Evolutionary conservation across 2,113 vertebrate species (phyloP), one percentile per base, ranked within the genome.

Genomic region (Sylvilagus bachmani): DNA sequence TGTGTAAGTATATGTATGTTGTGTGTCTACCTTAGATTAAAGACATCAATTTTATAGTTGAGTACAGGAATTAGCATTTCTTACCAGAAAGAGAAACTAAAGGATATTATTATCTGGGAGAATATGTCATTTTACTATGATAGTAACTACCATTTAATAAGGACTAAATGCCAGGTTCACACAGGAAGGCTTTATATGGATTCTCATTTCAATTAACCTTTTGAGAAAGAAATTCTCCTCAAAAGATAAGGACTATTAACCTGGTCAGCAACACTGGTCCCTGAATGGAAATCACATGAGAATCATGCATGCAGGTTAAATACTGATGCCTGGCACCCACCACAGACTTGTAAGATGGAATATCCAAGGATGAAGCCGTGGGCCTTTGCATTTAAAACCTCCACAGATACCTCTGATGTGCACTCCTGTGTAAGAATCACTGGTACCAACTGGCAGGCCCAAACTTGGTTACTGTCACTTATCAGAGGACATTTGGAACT

Each of bases 41-140:
- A 17, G 6, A 91, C 2, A 85, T 70, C 58, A 70, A 88, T 85
- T 67, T 90, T 88, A 80, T 21, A 91, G 38, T 13, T 33, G 5
- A 86, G 21, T 67, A 53, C 1, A 73, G 16, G 19, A 73, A 86
- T 87, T 80, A 80, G 55, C 71, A 92, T 62, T 83, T 87, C 33
- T 33, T 24, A 90, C 2, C 13, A 64, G 14, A 96, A 92, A 89
- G 62, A 95, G 86, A 67, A 86, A 81, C 66, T 44, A 13, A 89
- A 71, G 24, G 31, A 51, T 38, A 3, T 51, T 14, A 94, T 1
- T 83, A 61, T 53, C 36, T 81, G n/a, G 25, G 27, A 89, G 61
- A 62, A 44, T 87, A 36, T n/a, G 51, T 70, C 83, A 79, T 95
- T 79, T 62, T 44, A 53, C 19, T 66, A 49, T 51, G 13, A 82